Conservation (phyloP, 2,113 vertebrate species). For the Cynopterus brachyotis region DNA sequence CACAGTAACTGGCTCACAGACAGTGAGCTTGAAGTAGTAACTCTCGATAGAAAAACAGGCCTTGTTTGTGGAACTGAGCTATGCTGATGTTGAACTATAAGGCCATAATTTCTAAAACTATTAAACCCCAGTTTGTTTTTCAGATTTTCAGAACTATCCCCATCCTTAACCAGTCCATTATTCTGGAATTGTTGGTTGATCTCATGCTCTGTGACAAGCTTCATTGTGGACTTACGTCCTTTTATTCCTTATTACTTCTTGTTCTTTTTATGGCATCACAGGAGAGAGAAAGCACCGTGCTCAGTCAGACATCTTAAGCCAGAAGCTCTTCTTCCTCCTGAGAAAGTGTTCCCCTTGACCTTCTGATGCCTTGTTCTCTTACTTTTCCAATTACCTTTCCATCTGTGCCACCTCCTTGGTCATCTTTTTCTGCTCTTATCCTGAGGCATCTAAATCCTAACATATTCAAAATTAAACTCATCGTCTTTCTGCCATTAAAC, state of each 20-base stretch:
- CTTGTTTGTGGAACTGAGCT: not conserved
- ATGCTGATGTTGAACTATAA: not conserved
- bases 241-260: not conserved
- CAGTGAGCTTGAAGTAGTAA: not conserved
- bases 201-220: not conserved
- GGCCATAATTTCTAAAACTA: not conserved
- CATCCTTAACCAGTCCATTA: not conserved
- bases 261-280: not conserved
- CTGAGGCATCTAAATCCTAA: not conserved
- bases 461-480: not conserved
- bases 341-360: not conserved
- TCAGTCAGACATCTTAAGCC: not conserved
- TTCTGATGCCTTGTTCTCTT: not conserved
- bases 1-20: not conserved
- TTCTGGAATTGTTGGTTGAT: not conserved
- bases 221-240: not conserved
- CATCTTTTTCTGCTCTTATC: not conserved
- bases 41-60: not conserved
- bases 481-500: not conserved
- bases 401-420: not conserved
- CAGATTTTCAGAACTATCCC: not conserved
- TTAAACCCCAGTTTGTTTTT: not conserved
- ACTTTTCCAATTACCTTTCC: not conserved
- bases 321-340: not conserved
- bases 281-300: not conserved